Evolutionary conservation across 2,113 vertebrate genomes (phyloP), one percentile per base, ranked within the genome.

Genomic region (Strix aluco): DNA sequence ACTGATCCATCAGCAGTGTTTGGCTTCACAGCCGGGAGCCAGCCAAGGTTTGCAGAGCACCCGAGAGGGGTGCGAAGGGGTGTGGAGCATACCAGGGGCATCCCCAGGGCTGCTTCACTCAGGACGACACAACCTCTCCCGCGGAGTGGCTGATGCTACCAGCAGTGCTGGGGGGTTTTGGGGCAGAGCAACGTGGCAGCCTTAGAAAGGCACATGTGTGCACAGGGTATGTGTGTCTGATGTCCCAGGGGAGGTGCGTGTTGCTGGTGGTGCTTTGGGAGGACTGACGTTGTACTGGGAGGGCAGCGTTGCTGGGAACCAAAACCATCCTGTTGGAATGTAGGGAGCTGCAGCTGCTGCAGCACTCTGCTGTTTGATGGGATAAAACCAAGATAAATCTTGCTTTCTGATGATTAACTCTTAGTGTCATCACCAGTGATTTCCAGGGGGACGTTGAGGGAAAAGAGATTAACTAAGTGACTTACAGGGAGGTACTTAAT

Each of bases 401-500:
- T 88, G 17, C n/a, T 73, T 85, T 52, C 71, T 51, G 27, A 18
- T 91, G 52, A 85, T 93, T 82, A 85, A 92, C 78, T 90, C 46
- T 34, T 90, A 20, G 40, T 86, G 85, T 89, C 82, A 78, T 90
- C 88, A 71, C 34, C 34, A 26, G n/a, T 66, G 67, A 82, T 75
- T 89, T 95, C 93, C 71, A 72, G 3, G 2, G 65, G 49, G n/a
- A 62, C 2, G 5, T 16, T 77, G 85, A 80, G 42, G 70, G 58
- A 54, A 69, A 90, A 11, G 46, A 54, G 74, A 90, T 88, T 71
- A 51, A 77, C 26, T 34, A 91, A 91, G 70, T 88, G 70, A 77
- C n/a, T 90, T 80, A 67, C 29, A 38, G 74, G 65, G 74, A 82
- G 62, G n/a, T 79, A n/a, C 55, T 89, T 95, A 81, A 87, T 69